phyloP scores from a whole-genome alignment of 2,797 vertebrate species.

The Astyanax mexicanus region DNA sequence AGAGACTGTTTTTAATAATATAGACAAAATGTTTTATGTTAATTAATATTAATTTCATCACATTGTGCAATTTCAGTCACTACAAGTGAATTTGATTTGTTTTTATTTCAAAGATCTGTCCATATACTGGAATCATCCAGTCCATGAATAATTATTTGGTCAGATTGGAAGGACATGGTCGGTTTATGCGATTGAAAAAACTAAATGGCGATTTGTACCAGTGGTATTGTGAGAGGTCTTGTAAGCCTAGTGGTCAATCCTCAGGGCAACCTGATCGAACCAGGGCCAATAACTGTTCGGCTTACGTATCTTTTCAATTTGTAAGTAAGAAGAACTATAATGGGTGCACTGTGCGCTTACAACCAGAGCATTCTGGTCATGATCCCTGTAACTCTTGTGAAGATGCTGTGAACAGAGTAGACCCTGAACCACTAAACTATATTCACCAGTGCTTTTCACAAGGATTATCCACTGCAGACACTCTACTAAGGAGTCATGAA shows the following conservation, averaged over 20 bases:
- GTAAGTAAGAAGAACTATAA: not conserved
- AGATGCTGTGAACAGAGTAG: not conserved
- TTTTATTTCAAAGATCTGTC: no score
- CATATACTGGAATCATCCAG: no score
- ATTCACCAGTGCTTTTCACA: no score
- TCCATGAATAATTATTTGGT: not conserved
- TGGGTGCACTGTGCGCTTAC: constrained; percentile 1
- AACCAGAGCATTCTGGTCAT: not conserved
- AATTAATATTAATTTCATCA: no score
- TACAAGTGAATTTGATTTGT: no score
- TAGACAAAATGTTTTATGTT: no score
- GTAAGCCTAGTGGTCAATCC: not conserved
- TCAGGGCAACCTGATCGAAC: not conserved
- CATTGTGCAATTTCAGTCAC: no score
- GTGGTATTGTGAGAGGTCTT: not conserved
- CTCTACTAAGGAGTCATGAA: no score
- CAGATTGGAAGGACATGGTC: not conserved
- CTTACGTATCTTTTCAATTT: not conserved
- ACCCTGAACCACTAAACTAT: no score
- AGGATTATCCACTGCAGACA: no score
- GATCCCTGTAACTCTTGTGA: not conserved
- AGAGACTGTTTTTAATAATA: no score
- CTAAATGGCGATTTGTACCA: not conserved
- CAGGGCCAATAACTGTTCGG: not conserved
- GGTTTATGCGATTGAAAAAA: not conserved